Evolutionary conservation across 2,888 invertebrate genomes (phyloP).

Genomic region (Cerastis rubricosa): DNA sequence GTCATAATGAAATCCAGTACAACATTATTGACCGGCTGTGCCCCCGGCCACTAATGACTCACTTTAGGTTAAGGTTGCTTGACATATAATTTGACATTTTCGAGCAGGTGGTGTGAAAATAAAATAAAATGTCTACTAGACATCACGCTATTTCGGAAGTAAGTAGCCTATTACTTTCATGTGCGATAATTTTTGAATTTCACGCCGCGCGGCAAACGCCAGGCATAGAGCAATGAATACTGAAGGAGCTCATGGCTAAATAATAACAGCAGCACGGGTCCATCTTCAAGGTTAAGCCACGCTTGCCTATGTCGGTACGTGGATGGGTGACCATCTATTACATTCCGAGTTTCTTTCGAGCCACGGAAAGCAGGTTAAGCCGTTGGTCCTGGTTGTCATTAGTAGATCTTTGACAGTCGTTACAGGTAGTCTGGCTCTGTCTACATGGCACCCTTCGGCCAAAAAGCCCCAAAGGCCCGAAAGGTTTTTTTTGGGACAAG

Average conservation of each 20-base stretch:
- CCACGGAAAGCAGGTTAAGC: not conserved
- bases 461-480: too few species aligned
- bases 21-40: too few species aligned
- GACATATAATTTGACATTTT: too few species aligned
- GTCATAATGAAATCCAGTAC: too few species aligned
- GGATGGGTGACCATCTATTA: not conserved
- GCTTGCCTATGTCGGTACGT: not conserved
- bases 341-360: not conserved
- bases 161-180: too few species aligned
- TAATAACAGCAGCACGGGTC: not conserved
- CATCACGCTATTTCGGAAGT: too few species aligned
- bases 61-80: too few species aligned
- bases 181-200: not conserved
- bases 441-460: too few species aligned
- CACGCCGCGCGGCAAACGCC: not conserved
- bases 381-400: not conserved
- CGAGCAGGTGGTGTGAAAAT: too few species aligned
- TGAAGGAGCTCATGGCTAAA: not conserved
- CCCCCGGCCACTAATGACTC: too few species aligned
- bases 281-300: not conserved
- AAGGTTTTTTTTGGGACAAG: too few species aligned
- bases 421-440: not conserved
- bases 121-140: too few species aligned
- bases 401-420: not conserved
- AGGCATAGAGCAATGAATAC: not conserved